Base-by-base conservation (phyloP, 1,140 invertebrate genomes). In the Planococcus citri region DNA sequence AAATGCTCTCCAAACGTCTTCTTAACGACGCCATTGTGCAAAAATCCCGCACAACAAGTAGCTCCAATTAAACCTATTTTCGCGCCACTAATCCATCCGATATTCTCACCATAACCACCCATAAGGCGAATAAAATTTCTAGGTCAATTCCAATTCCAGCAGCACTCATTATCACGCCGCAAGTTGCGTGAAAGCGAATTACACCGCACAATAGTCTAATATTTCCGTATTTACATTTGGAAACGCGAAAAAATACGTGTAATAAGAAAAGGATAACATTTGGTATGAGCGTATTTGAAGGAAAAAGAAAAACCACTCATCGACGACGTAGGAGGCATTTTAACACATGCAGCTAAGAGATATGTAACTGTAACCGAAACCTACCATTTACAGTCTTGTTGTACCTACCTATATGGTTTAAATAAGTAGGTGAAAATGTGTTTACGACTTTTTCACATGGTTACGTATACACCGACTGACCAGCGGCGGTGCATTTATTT, bases 171-270 rank as follows among this genome's bases (percentile, higher is more conserved):
- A 33, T 33, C 41, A 51, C 41, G 41, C n/a, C n/a, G 41, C 6
- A 37, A 14, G 33, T 51, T 51, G n/a, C 41, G 17, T 51, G 41
- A 51, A 51, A 51, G 41, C 41, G 41, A 51, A 33, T 20, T 51
- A 14, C 41, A 9, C 6, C 6, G 6, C 6, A 51, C 41, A 51
- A 51, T 51, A 20, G 41, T 51, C n/a, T 51, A 51, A 51, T 51
- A 51, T 51, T 51, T 51, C 41, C 41, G 41, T 51, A 51, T 51
- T 51, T 51, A n/a, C 41, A 51, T 51, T 51, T 17, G 41, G 41
- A 51, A 33, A 3, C 41, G 17, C 3, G n/a, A 51, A 51, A 51
- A n/a, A n/a, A n/a, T n/a, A n/a, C n/a, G n/a, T n/a, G n/a, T n/a
- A n/a, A n/a, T n/a, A n/a, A n/a, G n/a, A n/a, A n/a, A 51, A 51